Percentiles rank a stretch among this genome's conserved stretches.
Evolutionary conservation across 2,113 vertebrate genomes (phyloP).

Genomic region (Podocnemis expansa): DNA sequence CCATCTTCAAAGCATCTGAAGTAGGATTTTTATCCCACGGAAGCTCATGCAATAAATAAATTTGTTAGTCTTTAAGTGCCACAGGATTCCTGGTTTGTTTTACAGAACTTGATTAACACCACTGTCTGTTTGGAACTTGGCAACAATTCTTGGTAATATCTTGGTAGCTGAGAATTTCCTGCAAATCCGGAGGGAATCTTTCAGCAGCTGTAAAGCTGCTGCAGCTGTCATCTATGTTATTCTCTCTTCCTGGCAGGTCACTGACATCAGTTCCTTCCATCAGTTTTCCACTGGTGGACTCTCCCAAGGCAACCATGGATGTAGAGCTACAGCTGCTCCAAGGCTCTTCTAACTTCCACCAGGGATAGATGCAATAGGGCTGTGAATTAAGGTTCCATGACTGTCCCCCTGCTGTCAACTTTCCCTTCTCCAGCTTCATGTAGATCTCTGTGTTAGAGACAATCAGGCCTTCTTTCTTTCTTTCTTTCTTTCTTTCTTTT

Average conservation of each 20-base stretch:
- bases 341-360: background rate
- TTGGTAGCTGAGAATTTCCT: background rate
- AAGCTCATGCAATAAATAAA: too few relatives aligned
- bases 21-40: too few relatives aligned
- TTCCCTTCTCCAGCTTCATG: background rate
- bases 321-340: background rate
- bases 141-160: accelerated
- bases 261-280: background rate
- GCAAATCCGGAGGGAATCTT: background rate
- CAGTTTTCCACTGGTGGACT: background rate
- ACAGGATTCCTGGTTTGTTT: too few relatives aligned
- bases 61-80: too few relatives aligned
- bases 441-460: background rate
- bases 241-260: accelerated
- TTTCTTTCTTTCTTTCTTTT: slow-evolving; percentile 32
- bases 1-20: too few relatives aligned
- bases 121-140: too few relatives aligned
- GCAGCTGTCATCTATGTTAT: background rate
- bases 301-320: background rate
- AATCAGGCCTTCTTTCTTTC: background rate
- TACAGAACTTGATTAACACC: too few relatives aligned
- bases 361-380: background rate
- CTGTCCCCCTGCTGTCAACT: slow-evolving; percentile 5
- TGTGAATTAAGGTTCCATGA: background rate
- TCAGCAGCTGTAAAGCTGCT: background rate